A percentile compares a stretch with the other conserved stretches of the same genome.
phyloP scores from a whole-genome alignment of 1,140 invertebrate species.

The Apolygus lucorum region DNA sequence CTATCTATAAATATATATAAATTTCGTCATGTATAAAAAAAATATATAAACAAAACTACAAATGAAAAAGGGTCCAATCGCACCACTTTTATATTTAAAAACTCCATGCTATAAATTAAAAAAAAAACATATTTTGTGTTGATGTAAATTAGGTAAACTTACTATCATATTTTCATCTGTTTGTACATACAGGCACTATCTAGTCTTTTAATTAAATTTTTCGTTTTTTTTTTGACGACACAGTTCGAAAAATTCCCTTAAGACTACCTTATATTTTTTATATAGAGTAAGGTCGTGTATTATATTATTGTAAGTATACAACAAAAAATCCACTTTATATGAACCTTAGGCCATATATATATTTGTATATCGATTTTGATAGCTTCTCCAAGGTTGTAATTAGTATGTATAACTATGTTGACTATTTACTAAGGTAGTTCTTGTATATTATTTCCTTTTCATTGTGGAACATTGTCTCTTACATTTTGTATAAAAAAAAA shows the following conservation, averaged over 20 bases:
- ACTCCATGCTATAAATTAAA: slow-evolving; percentile 8
- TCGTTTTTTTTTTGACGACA: background rate
- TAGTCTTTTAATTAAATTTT: slow-evolving; percentile 21
- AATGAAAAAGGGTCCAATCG: slow-evolving; percentile 20
- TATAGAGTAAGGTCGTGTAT: slow-evolving; percentile 22
- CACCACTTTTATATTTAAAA: background rate
- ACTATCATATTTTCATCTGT: background rate
- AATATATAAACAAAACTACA: too few relatives aligned
- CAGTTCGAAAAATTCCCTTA: slow-evolving; percentile 13
- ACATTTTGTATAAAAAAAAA: slow-evolving; percentile 5
- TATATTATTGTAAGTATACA: slow-evolving; percentile 26
- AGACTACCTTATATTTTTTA: slow-evolving; percentile 28
- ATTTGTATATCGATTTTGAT: slow-evolving; percentile 29
- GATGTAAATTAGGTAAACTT: too few relatives aligned
- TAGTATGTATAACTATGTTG: slow-evolving; percentile 11
- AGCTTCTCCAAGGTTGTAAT: slow-evolving; percentile 28
- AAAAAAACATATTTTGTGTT: too few relatives aligned
- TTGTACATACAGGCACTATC: slow-evolving; percentile 24
- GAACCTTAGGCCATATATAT: slow-evolving; percentile 22
- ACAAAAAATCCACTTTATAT: slow-evolving; percentile 15
- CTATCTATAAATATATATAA: slow-evolving; percentile 15
- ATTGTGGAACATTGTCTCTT: slow-evolving; percentile 6
- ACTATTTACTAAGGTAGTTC: slow-evolving; percentile 10
- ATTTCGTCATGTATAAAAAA: slow-evolving; percentile 8
- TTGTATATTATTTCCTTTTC: background rate